Conservation (phyloP, 2,888 invertebrate species). For the Sepioteuthis lessoniana region DNA sequence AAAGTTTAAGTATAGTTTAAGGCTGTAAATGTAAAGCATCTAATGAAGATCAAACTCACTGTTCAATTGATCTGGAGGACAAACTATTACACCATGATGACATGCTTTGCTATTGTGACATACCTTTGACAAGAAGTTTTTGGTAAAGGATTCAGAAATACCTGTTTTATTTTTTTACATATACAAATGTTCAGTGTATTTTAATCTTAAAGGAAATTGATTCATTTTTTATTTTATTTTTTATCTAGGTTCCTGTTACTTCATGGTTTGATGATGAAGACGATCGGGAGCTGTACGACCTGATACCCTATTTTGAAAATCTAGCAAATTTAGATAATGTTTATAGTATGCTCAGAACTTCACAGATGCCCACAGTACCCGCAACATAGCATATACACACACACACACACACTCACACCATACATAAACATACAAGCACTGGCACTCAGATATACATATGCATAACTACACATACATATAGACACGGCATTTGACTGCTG, state of each 20-base stretch:
- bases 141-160: no score
- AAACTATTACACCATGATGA: no score
- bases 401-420: background rate
- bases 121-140: no score
- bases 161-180: no score
- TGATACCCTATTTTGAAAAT: constrained; percentile 98
- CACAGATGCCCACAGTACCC: constrained; percentile 54
- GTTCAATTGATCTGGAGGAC: no score
- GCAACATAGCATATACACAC: constrained; percentile 51
- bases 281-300: constrained; percentile 95
- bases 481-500: background rate
- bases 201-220: no score
- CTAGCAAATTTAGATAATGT: constrained; percentile 97
- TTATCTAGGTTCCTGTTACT: constrained; percentile 89
- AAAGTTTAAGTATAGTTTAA: no score
- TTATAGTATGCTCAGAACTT: constrained; percentile 76
- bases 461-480: background rate
- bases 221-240: background rate
- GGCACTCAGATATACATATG: background rate
- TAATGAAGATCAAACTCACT: no score
- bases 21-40: no score
- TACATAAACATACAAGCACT: background rate
- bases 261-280: constrained; percentile 99
- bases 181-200: no score
- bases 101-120: no score